Percentiles rank a stretch among this genome's conserved stretches.
Conservation (phyloP, 2,888 invertebrate genomes). For the Cosmia trapezina region DNA sequence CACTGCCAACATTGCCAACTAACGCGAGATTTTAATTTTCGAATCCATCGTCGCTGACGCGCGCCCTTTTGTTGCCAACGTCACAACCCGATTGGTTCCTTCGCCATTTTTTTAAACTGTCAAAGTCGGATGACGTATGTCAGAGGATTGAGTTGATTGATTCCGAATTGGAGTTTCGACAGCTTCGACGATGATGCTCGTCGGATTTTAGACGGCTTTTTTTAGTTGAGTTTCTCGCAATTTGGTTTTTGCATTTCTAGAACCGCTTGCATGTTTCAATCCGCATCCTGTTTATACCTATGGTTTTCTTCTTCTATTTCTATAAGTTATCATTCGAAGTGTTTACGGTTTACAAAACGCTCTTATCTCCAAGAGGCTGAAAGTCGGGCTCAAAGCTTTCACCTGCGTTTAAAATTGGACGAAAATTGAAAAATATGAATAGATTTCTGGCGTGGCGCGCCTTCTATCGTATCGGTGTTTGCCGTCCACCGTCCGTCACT, state of each 20-base stretch:
- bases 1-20: slow-evolving; percentile 78
- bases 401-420: slow-evolving; percentile 69
- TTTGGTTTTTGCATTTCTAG: slow-evolving; percentile 8
- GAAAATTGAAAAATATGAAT: slow-evolving; percentile 85
- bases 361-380: slow-evolving; percentile 35
- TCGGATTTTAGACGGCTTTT: slow-evolving; percentile 25
- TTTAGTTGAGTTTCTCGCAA: not conserved
- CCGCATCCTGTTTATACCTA: not conserved
- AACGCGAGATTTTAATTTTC: slow-evolving; percentile 89
- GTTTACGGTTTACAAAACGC: slow-evolving; percentile 4
- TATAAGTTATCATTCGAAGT: not conserved
- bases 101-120: slow-evolving; percentile 79
- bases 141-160: slow-evolving; percentile 81
- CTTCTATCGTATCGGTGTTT: slow-evolving; percentile 74
- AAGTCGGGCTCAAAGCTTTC: slow-evolving; percentile 39
- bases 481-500: slow-evolving; percentile 86
- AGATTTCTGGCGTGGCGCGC: slow-evolving; percentile 76
- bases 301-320: not conserved
- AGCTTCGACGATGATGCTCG: slow-evolving; percentile 51
- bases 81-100: slow-evolving; percentile 85
- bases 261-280: not conserved
- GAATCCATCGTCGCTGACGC: slow-evolving; percentile 82
- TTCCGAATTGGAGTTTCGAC: slow-evolving; percentile 80
- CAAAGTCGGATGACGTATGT: slow-evolving; percentile 83
- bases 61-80: slow-evolving; percentile 83